Percentiles rank a stretch among this genome's conserved stretches.
phyloP scores from a whole-genome alignment of 2,113 vertebrate species.

The Mastomys coucha region DNA sequence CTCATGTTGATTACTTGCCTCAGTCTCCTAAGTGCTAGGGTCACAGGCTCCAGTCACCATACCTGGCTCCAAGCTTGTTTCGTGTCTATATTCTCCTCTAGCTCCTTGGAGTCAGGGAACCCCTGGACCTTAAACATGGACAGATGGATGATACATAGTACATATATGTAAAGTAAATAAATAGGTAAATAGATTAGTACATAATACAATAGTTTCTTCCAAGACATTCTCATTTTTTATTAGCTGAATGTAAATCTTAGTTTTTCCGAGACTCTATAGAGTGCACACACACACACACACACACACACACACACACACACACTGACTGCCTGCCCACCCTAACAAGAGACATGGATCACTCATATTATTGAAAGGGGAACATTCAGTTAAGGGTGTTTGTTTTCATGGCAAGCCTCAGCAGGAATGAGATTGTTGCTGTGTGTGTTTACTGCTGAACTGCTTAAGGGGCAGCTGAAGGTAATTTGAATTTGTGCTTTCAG shows the following conservation, averaged over 20 bases:
- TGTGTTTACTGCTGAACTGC: slow-evolving; percentile 70
- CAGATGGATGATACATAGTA: slow-evolving; percentile 20
- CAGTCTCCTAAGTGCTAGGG: neutral
- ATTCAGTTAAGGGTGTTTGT: slow-evolving; percentile 67
- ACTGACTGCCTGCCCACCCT: neutral
- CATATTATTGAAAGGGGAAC: slow-evolving; percentile 38
- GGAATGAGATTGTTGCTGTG: slow-evolving; percentile 61
- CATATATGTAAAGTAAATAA: slow-evolving; percentile 33
- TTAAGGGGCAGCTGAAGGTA: slow-evolving; percentile 62
- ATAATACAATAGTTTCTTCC: neutral
- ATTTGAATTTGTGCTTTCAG: slow-evolving; percentile 58
- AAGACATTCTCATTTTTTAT: slow-evolving; percentile 30
- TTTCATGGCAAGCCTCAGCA: slow-evolving; percentile 60
- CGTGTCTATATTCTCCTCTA: neutral
- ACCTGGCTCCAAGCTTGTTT: neutral
- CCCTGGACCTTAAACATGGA: slow-evolving; percentile 32
- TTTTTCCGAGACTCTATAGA: neutral
- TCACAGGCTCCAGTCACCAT: neutral
- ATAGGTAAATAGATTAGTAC: slow-evolving; percentile 1
- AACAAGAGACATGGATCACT: slow-evolving; percentile 49
- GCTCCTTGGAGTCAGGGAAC: neutral
- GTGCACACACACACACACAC: neutral
- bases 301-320: neutral
- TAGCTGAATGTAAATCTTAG: neutral
- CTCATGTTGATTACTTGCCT: neutral